Evolutionary conservation across 2,797 vertebrate genomes (phyloP).

Genomic region (Moxostoma hubbsi): DNA sequence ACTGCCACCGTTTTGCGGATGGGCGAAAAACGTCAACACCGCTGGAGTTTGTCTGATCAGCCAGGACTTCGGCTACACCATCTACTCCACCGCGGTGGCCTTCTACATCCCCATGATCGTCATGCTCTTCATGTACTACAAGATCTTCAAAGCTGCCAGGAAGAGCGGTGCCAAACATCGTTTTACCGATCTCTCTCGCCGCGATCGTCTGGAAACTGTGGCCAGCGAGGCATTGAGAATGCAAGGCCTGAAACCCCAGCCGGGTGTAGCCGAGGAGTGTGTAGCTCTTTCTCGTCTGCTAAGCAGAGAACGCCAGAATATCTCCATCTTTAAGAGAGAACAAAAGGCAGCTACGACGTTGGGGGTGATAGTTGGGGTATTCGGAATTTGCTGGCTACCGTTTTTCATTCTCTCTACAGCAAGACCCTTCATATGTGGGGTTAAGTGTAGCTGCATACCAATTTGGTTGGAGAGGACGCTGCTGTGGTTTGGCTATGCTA

Average conservation of each 20-base stretch:
- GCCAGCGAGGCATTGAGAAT: conserved; percentile 77
- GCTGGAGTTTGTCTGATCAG: conserved; percentile 83
- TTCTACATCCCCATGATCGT: conserved; percentile 87
- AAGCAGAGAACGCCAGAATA: conserved; percentile 78
- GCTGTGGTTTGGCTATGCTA: conserved; percentile 83
- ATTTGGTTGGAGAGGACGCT: conserved; percentile 83
- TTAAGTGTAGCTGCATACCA: conserved; percentile 83
- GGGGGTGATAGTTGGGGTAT: conserved; percentile 83
- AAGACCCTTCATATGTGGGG: conserved; percentile 83
- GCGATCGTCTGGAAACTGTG: conserved; percentile 72
- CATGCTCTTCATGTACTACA: conserved; percentile 87
- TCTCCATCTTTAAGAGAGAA: conserved; percentile 84
- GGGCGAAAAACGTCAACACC: conserved; percentile 82
- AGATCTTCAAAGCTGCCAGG: conserved; percentile 83
- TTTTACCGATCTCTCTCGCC: conserved; percentile 75
- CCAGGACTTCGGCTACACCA: conserved; percentile 84
- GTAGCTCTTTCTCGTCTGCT: conserved; percentile 78
- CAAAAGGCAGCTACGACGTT: conserved; percentile 84
- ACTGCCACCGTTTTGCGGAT: conserved; percentile 83
- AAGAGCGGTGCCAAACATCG: conserved; percentile 83
- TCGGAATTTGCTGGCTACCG: conserved; percentile 81
- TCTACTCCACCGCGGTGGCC: conserved; percentile 83
- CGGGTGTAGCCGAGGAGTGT: conserved; percentile 76
- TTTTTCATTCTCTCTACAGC: conserved; percentile 83
- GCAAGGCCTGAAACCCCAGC: conserved; percentile 77